A percentile compares a stretch with the other conserved stretches of the same genome.
These are phyloP conservation scores for Okamejei kenojei DNA, from an alignment of 2,797 vertebrate species.

Conservation along the genomic window DNA sequence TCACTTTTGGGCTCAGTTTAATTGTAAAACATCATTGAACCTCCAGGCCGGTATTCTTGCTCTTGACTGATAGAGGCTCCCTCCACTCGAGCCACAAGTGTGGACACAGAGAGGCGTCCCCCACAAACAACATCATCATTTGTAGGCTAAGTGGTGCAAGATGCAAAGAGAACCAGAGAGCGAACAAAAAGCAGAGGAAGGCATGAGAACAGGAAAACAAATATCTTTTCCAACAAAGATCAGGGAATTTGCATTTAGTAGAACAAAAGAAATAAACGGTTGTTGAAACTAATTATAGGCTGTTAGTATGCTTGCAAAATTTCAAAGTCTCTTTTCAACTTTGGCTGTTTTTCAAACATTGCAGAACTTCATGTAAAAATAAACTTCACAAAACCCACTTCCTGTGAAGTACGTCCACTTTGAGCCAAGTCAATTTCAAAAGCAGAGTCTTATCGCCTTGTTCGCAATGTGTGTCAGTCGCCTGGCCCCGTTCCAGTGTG, in stretches of 20 bases:
- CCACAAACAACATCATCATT: neutral
- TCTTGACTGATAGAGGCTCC: neutral
- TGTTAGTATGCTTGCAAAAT: neutral
- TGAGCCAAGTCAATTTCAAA: neutral
- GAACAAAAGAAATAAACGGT: neutral
- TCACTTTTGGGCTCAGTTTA: neutral
- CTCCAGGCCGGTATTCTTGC: neutral
- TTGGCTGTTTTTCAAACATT: neutral
- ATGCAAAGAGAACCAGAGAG: neutral
- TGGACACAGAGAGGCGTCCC: neutral
- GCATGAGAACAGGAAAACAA: neutral
- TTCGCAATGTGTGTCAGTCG: conserved; percentile 2
- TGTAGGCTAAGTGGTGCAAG: neutral
- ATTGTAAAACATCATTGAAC: neutral
- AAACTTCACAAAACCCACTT: neutral
- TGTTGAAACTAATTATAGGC: neutral
- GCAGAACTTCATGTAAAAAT: neutral
- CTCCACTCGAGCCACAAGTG: neutral
- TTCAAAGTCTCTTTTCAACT: neutral
- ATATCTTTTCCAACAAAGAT: neutral
- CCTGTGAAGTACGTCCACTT: neutral
- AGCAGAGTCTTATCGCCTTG: neutral
- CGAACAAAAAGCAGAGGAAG: neutral
- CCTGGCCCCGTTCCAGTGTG: neutral
- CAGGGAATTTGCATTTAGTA: neutral